Evolutionary conservation across 2,888 invertebrate genomes (phyloP), one percentile per base, ranked within the genome.

Genomic region (Andrena hattorfiana): DNA sequence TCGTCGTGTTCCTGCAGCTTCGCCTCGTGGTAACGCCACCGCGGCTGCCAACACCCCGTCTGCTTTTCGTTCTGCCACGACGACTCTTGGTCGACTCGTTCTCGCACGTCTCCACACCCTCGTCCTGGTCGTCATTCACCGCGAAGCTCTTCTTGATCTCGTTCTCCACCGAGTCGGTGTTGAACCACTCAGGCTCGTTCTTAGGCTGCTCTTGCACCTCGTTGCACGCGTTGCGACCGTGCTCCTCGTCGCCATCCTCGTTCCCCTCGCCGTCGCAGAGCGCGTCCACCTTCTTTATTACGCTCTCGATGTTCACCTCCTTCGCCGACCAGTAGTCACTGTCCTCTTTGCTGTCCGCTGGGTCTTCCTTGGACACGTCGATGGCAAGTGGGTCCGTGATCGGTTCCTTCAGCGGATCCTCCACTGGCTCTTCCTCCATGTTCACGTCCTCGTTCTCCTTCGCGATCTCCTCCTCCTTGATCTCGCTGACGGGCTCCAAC

Each of bases 311-410:
- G 90, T 97, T 97, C 0, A 97, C 95, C 90, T 97, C 97, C 93
- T 97, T 97, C 6, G 96, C 96, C 49, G 96, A 96, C 97, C 97
- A 97, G 87, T 96, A 96, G 92, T 97, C 97, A 89, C 95, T 96
- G 91, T 97, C 97, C 89, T 97, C 97, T 86, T 96, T 95, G 48
- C 95, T 95, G 70, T 94, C 94, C 0, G 91, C 91, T 4, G 94
- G 93, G 86, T 95, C 95, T 64, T 95, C 95, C 86, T 95, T 95
- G 2, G 91, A 87, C 2, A 85, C 84, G 23, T 92, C 92, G 4
- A 93, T 88, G 5, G 91, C 90, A 0, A 93, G 85, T 1, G 93
- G 92, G 86, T 94, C 93, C 0, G 84, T 88, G 51, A 79, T 88
- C 0, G 92, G 90, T 42, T 93, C 93, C 75, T 90, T 90, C 23